Evolutionary conservation across 2,888 invertebrate genomes (phyloP), one percentile per base, ranked within the genome.

Genomic region (Myopa testacea): DNA sequence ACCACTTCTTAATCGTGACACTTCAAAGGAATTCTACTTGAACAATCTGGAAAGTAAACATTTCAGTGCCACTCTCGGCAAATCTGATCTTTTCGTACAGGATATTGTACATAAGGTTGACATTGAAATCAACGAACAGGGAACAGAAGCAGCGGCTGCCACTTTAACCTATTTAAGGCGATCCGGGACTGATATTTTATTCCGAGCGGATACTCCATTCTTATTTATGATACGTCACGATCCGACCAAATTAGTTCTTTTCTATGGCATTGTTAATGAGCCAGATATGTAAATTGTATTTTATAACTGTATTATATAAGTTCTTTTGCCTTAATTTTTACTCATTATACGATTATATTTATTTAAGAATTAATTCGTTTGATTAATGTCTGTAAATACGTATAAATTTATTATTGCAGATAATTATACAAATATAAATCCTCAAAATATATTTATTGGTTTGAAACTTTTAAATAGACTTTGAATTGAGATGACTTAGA

Each of bases 211-310:
- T 82, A 90, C 92, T 70, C 94, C 95, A 0, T 94, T 94, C 85
- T 84, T 93, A 52, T 91, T 94, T 83, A 91, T 94, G 83, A 92
- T 94, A 79, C 90, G 93, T 80, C 92, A 94, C 83, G 92, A 93
- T 82, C 87, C 90, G 5, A 92, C 93, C 6, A 91, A 91, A 81
- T 85, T 93, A 4, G 90, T 93, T 12, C 87, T 93, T 73, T 94
- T 94, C 86, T 94, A 93, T 92, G 94, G 93, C 0, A 89, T 92
- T 14, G 90, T 94, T 4, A 91, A 91, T 80, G 89, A 89, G 76
- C 93, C 93, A n/a, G 55, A 55, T 55, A 8, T n/a, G n/a, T 55
- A 50, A 55, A 16, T 55, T 55, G 1, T n/a, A 55, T 12, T 55
- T 55, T n/a, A 55, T n/a, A 55, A 16, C 5, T 55, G n/a, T 55